phyloP scores from a whole-genome alignment of 1,140 invertebrate genomes.

The Leptestheria dahalacensis region DNA sequence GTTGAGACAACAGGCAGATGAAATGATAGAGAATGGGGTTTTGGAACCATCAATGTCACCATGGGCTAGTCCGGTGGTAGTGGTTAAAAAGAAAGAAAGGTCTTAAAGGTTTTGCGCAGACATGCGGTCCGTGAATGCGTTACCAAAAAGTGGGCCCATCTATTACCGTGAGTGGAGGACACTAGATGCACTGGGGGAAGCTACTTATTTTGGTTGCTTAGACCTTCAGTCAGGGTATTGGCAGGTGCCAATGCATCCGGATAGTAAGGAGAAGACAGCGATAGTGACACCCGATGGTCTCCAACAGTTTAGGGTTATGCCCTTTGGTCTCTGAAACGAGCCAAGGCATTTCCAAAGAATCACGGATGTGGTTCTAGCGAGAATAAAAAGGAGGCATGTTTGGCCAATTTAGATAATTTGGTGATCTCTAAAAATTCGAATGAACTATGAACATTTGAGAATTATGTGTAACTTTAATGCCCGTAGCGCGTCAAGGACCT shows the following conservation, averaged over 20 bases:
- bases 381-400: too few relatives aligned
- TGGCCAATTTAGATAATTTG: too few relatives aligned
- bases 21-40: conserved; percentile 7
- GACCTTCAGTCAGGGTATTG: conserved; percentile 3
- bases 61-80: conserved; percentile 24
- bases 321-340: too few relatives aligned
- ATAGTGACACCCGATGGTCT: conserved; percentile 24
- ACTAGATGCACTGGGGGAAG: conserved; percentile 4
- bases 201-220: not conserved
- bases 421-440: too few relatives aligned
- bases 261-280: conserved; percentile 26
- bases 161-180: conserved; percentile 3
- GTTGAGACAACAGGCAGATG: conserved; percentile 14
- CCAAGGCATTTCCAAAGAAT: too few relatives aligned
- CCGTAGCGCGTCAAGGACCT: too few relatives aligned
- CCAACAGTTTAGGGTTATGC: too few relatives aligned
- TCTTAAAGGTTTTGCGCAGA: conserved; percentile 31
- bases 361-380: too few relatives aligned
- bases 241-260: conserved; percentile 23
- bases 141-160: too few relatives aligned
- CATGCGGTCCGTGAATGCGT: conserved; percentile 30
- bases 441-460: too few relatives aligned
- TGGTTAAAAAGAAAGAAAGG: conserved; percentile 37
- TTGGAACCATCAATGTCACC: not conserved
- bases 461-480: too few relatives aligned